Evolutionary conservation across 2,888 invertebrate species (phyloP), one percentile per base, ranked within the genome.

Genomic region (Odontocolon sp.): DNA sequence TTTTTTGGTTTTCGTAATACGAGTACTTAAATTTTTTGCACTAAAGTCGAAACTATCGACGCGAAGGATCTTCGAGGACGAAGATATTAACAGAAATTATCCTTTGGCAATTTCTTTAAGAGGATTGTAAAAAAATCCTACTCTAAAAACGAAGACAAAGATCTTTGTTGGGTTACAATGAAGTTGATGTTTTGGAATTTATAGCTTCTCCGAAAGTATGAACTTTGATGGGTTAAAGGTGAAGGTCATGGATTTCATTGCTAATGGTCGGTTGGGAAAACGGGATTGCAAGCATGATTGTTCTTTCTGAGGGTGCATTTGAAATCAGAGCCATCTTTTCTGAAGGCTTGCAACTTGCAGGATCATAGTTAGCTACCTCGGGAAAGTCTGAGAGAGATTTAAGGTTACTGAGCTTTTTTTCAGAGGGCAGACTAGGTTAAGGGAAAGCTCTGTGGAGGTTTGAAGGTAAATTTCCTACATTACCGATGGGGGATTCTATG

Each of bases 231-330:
- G 54, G 61, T 28, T 36, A 61, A 67, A 71, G 76, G 76, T 76
- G 70, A 76, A 76, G 76, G 76, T 76, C 76, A 56, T 56, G 56
- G 5, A 40, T 71, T 69, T 36, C 40, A 63, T 61, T 61, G 71
- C 36, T 63, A 31, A 71, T 45, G 61, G 45, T 42, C 52, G 26
- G 56, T 47, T 40, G 21, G 66, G 61, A 28, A 56, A 26, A 66
- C 45, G 54, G 61, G 61, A 47, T 67, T 63, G 54, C 61, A 50
- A 33, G n/a, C n/a, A n/a, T 33, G 16, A 38, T 40, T 47, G 67
- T 38, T 36, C 3, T 52, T 16, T 14, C 5, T 1, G 11, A 3
- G 36, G 28, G 52, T 40, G 54, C 23, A 42, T 54, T 33, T 6
- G 6, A 26, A 31, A 9, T 18, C 40, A 31, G 18, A 21, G 71